Conservation (phyloP, 2,113 vertebrate species). For the Otocyon megalotis region DNA sequence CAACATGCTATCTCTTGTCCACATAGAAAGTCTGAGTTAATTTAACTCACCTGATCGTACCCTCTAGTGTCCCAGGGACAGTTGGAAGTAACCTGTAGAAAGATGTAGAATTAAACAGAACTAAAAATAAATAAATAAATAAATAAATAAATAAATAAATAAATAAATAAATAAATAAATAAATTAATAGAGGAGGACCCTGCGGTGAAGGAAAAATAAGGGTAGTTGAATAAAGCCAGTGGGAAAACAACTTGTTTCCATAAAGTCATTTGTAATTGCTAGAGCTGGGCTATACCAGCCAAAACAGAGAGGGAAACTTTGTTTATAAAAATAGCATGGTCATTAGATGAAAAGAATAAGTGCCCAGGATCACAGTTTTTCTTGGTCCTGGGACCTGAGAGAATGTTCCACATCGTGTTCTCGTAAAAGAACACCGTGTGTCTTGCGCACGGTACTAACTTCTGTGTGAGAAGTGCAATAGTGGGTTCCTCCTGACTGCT, state of each 20-base stretch:
- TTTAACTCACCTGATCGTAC: neutral
- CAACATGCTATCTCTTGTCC: neutral
- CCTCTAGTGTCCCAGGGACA: slow-evolving; percentile 19
- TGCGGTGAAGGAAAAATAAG: neutral
- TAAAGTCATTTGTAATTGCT: slow-evolving; percentile 23
- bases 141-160: neutral
- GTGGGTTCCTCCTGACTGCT: neutral
- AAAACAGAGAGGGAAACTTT: neutral
- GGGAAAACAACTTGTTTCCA: neutral
- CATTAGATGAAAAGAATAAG: neutral
- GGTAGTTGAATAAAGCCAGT: neutral
- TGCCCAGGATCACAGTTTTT: neutral
- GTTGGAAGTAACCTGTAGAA: neutral
- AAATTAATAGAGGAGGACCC: neutral
- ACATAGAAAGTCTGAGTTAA: neutral
- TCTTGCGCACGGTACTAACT: neutral
- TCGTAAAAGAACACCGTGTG: neutral
- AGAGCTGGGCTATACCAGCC: neutral
- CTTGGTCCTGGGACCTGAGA: slow-evolving; percentile 13
- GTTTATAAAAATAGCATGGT: slow-evolving; percentile 49
- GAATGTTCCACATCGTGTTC: neutral
- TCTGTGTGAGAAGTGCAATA: neutral
- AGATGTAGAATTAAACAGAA: neutral
- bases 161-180: neutral
- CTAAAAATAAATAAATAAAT: neutral